phyloP scores from a whole-genome alignment of 2,113 vertebrate species.

The Heloderma charlesbogerti region DNA sequence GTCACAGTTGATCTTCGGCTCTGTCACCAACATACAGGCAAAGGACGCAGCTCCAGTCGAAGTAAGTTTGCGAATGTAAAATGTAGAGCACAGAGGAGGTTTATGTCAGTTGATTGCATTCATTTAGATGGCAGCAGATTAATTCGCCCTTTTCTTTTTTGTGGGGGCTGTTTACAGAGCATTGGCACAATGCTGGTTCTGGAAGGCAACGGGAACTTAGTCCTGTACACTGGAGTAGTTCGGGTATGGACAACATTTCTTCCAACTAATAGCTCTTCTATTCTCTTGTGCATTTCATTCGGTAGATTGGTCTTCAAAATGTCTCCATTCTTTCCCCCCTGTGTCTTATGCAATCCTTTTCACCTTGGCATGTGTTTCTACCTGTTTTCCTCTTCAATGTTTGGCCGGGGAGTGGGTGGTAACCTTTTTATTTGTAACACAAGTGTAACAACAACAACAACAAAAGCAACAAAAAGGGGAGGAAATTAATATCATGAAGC shows the following conservation, averaged over 20 bases:
- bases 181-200: conserved; percentile 91
- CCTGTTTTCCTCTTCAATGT: not conserved
- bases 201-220: conserved; percentile 91
- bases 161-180: conserved; percentile 74
- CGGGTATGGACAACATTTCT: conserved; percentile 77
- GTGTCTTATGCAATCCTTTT: not conserved
- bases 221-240: conserved; percentile 93
- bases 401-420: no score
- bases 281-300: not conserved
- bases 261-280: not conserved
- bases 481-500: no score
- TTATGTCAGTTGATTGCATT: not conserved
- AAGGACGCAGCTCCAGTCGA: conserved; percentile 94
- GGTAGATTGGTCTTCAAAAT: not conserved
- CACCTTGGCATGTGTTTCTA: not conserved
- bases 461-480: no score
- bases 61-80: conserved; percentile 68
- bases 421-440: no score
- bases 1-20: conserved; percentile 92
- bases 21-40: conserved; percentile 88
- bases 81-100: not conserved
- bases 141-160: not conserved
- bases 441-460: not conserved
- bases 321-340: no score
- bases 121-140: conserved; percentile 12